phyloP scores from a whole-genome alignment of 2,888 invertebrate genomes.

The Tiphia femorata region DNA sequence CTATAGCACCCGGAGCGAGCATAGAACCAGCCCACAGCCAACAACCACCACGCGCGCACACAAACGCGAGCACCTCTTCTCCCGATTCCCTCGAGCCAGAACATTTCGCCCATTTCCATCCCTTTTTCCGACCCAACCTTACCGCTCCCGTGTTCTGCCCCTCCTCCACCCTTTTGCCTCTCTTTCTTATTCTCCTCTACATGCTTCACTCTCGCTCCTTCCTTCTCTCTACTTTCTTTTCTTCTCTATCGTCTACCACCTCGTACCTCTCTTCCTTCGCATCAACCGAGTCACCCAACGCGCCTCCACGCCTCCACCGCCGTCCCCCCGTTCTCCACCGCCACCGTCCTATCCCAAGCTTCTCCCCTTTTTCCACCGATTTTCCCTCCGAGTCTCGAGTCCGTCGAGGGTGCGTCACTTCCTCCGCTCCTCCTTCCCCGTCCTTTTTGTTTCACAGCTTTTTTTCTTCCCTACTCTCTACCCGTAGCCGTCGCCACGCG shows the following conservation, averaged over 20 bases:
- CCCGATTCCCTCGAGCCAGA: conserved; percentile 6
- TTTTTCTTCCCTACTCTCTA: not conserved
- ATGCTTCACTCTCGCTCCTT: not conserved
- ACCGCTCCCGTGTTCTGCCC: not conserved
- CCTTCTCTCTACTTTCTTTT: conserved; percentile 1
- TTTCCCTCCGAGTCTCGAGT: conserved; percentile 4
- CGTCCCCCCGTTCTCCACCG: too few species aligned
- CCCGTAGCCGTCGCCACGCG: conserved; percentile 1
- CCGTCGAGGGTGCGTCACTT: conserved; percentile 16
- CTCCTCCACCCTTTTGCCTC: not conserved
- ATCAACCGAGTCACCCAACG: too few species aligned
- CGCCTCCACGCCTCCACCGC: not conserved
- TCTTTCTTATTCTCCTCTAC: not conserved
- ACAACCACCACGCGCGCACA: not conserved
- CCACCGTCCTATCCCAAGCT: too few species aligned
- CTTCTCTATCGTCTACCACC: not conserved
- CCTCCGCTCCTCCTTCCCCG: not conserved
- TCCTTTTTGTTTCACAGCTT: conserved; percentile 10
- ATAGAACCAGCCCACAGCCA: not conserved
- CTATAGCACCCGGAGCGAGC: not conserved
- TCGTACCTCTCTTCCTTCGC: not conserved
- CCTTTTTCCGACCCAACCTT: conserved; percentile 7
- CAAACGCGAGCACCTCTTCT: conserved; percentile 2
- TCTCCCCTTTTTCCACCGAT: conserved; percentile 5
- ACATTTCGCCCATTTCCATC: conserved; percentile 11